phyloP scores from a whole-genome alignment of 2,888 invertebrate genomes.

The Crioceris asparagi region DNA sequence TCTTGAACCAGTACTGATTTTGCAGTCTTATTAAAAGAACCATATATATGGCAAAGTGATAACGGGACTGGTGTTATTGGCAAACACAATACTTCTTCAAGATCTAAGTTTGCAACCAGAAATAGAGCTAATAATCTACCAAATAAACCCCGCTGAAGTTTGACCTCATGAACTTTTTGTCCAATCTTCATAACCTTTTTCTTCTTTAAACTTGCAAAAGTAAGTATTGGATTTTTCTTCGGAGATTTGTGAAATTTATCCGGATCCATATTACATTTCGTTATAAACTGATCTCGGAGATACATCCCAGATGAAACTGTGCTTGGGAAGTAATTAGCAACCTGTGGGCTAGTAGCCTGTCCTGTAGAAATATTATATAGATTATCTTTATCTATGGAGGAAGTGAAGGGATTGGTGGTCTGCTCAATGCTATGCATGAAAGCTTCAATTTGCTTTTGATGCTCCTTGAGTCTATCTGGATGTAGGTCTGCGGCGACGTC shows the following conservation, averaged over 20 bases:
- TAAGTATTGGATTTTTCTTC: conserved; percentile 13
- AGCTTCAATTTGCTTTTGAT: conserved; percentile 4
- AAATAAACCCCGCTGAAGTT: conserved; percentile 14
- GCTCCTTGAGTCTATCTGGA: conserved; percentile 5
- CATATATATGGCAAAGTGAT: conserved; percentile 22
- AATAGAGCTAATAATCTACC: conserved; percentile 15
- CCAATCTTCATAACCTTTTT: conserved; percentile 12
- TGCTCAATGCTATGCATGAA: conserved; percentile 3
- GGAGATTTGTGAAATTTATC: conserved; percentile 12
- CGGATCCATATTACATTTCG: conserved; percentile 10
- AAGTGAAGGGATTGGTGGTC: conserved; percentile 6
- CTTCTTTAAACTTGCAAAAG: conserved; percentile 15
- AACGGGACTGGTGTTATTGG: conserved; percentile 12
- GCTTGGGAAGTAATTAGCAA: conserved; percentile 5
- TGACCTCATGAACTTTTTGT: conserved; percentile 14
- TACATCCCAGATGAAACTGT: conserved; percentile 5
- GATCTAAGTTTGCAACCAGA: conserved; percentile 9
- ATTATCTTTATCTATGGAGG: conserved; percentile 1
- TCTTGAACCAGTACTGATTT: conserved; percentile 19
- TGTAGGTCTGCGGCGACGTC: conserved; percentile 4
- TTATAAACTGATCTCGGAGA: conserved; percentile 11
- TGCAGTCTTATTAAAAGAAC: conserved; percentile 19
- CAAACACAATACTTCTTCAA: conserved; percentile 13
- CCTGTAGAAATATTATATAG: conserved; percentile 10
- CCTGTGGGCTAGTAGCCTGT: conserved; percentile 4